A percentile compares a stretch with the other conserved stretches of the same genome.
These are phyloP conservation scores for Apodemia zela DNA, from an alignment of 2,888 invertebrate species.

Conservation along the genomic window DNA sequence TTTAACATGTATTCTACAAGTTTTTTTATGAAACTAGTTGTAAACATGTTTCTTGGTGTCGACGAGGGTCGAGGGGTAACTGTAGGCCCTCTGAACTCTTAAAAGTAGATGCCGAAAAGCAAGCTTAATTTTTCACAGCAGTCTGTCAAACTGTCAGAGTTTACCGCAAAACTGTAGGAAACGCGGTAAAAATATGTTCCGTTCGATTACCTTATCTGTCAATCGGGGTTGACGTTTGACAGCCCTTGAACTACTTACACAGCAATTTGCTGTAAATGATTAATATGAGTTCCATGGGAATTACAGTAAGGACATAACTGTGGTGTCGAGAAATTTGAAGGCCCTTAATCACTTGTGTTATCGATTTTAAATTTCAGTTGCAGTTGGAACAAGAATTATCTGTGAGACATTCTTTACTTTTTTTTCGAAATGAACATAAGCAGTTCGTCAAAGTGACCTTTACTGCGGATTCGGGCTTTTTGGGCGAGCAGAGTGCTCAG, in stretches of 20 bases:
- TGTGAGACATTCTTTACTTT: neutral
- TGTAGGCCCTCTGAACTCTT: neutral
- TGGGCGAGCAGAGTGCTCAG: no score
- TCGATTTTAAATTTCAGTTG: neutral
- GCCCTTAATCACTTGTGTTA: neutral
- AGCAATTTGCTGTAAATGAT: conserved; percentile 7
- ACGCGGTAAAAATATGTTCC: conserved; percentile 24
- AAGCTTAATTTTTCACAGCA: conserved; percentile 24
- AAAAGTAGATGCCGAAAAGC: neutral
- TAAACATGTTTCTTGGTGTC: no score
- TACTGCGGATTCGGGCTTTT: no score
- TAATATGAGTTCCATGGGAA: conserved; percentile 7
- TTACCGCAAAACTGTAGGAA: conserved; percentile 26
- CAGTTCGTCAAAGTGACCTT: no score
- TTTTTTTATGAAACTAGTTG: no score
- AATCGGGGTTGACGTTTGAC: conserved; percentile 11
- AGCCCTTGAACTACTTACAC: conserved; percentile 28
- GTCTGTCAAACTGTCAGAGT: conserved; percentile 31
- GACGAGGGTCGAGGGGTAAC: no score
- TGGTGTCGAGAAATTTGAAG: neutral
- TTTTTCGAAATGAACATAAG: no score
- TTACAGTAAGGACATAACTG: conserved; percentile 7
- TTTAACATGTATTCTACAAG: no score
- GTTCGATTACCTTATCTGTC: conserved; percentile 22
- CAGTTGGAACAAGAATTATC: neutral